phyloP scores from a whole-genome alignment of 1,140 invertebrate genomes.

The Parasteatoda tepidariorum region DNA sequence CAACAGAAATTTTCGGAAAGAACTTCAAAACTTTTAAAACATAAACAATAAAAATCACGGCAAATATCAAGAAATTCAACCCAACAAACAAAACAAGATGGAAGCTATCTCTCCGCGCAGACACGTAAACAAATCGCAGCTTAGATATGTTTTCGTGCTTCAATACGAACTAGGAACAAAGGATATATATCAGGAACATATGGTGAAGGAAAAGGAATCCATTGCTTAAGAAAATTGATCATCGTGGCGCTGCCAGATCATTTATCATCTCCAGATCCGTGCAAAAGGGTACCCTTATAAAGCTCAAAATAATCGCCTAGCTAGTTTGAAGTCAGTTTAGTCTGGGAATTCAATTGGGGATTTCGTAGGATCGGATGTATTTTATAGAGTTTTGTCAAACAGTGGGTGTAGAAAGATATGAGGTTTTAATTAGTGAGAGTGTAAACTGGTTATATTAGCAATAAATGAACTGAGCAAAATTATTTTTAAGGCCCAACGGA shows the following conservation, averaged over 20 bases:
- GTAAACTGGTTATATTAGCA: too few species aligned
- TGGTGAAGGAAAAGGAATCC: not conserved
- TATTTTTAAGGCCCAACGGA: too few species aligned
- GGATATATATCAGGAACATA: not conserved
- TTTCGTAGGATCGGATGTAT: too few species aligned
- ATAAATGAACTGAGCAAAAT: too few species aligned
- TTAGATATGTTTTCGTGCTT: not conserved
- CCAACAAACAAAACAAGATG: too few species aligned
- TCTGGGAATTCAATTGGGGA: too few species aligned
- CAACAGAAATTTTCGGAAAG: too few species aligned
- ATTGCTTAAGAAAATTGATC: not conserved
- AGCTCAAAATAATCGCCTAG: not conserved
- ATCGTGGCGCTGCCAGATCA: not conserved
- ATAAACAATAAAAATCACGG: not conserved
- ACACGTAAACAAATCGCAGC: not conserved
- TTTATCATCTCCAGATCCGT: not conserved
- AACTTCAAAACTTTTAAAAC: not conserved
- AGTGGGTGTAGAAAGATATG: too few species aligned
- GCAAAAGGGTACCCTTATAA: not conserved
- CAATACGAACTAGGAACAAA: not conserved
- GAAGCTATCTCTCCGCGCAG: too few species aligned
- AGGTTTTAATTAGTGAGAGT: too few species aligned
- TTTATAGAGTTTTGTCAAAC: too few species aligned
- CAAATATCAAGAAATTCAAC: not conserved
- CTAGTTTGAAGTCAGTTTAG: not conserved